A percentile compares a stretch with the other conserved stretches of the same genome.
Conservation (phyloP, 2,113 vertebrate genomes). For the Vulpes vulpes region DNA sequence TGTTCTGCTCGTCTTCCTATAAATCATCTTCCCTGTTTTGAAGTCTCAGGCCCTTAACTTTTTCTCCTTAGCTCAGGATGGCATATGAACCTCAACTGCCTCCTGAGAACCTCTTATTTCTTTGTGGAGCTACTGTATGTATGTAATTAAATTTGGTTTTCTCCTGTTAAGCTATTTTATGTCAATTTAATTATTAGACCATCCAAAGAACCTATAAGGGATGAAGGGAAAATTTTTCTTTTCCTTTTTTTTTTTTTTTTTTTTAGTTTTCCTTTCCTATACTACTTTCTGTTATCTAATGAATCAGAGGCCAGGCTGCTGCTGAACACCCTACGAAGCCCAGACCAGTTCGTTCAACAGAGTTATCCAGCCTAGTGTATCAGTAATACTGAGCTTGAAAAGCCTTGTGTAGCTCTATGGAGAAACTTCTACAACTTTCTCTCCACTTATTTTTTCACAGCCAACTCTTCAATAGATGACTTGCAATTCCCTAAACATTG, state of each 20-base stretch:
- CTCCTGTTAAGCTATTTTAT: background rate
- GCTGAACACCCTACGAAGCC: background rate
- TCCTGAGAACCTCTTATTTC: background rate
- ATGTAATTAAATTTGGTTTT: background rate
- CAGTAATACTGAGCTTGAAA: background rate
- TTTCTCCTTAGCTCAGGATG: background rate
- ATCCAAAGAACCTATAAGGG: background rate
- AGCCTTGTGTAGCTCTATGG: background rate
- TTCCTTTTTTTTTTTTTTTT: too few species aligned
- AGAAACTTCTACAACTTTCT: background rate
- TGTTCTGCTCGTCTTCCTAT: background rate
- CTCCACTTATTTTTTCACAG: background rate
- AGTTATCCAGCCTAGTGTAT: background rate
- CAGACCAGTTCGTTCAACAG: background rate
- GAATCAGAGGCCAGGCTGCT: background rate
- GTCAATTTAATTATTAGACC: background rate
- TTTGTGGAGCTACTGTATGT: background rate
- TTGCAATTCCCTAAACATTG: background rate
- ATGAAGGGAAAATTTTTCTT: background rate
- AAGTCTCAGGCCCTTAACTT: background rate
- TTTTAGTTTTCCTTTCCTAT: background rate
- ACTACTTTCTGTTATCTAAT: background rate
- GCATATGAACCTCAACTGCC: background rate
- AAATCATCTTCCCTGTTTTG: background rate
- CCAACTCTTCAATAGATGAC: background rate